Evolutionary conservation across 1,140 invertebrate species (phyloP), one percentile per base, ranked within the genome.

Genomic region (Cotesia chilonis): DNA sequence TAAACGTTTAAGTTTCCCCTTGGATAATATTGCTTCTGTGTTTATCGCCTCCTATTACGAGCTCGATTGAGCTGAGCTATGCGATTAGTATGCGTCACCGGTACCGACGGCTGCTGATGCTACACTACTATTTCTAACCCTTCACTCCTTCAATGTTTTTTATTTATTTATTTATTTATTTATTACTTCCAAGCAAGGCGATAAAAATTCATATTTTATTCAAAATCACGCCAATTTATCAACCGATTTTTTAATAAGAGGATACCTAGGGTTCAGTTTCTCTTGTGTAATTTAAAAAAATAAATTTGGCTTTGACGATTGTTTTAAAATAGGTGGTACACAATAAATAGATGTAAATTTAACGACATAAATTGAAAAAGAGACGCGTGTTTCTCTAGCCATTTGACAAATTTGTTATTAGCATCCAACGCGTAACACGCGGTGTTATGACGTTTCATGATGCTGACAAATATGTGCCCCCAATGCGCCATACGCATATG

Each of bases 371-470:
- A 47, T 47, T 47, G 41, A 47, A 47, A 47, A 47, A 47, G 41
- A 47, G 41, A 47, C 41, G 41, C 41, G 41, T 47, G 54, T 55
- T 14, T 9, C 17, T n/a, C 12, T 70, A 72, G 79, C 72, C 74
- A 77, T 76, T 80, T 80, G 77, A 75, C 75, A 79, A 81, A 79
- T 78, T 78, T 75, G 77, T 83, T 84, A 84, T 84, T 84, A 84
- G 82, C 80, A 78, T 80, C 75, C 55, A 36, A 54, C 38, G 72
- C 52, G 59, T 60, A 70, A 67, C 37, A 55, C 41, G n/a, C 66
- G 72, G 78, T 84, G 83, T 84, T 85, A 86, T 85, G 83, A 86
- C 82, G 83, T 85, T 81, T 83, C 80, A 79, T 78, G 77, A 80
- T 82, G 80, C 81, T 81, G 78, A 78, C 81, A 81, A 82, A 84